A percentile compares a stretch with the other conserved stretches of the same genome.
Evolutionary conservation across 2,888 invertebrate genomes (phyloP).

Genomic region (Archaeoteleia sp.): DNA sequence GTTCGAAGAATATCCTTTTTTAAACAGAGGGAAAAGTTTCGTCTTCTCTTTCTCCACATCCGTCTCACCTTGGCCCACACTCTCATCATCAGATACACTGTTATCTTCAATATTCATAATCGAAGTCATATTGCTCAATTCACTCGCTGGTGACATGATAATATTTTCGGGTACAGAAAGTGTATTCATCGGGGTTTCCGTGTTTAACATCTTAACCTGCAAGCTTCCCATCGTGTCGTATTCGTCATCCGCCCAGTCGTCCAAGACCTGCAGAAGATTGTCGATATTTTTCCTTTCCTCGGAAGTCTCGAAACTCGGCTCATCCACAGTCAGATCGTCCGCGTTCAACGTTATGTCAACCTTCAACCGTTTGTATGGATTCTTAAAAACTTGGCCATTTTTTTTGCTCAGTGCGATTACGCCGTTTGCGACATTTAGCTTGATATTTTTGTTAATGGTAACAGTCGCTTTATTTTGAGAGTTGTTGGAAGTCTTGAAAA

Average conservation of each 20-base stretch:
- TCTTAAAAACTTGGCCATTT: conserved; percentile 24
- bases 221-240: conserved; percentile 62
- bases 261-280: conserved; percentile 69
- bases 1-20: conserved; percentile 60
- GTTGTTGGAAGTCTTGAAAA: conserved; percentile 73
- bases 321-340: conserved; percentile 70
- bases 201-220: background rate
- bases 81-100: conserved; percentile 46
- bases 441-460: conserved; percentile 72
- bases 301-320: conserved; percentile 63
- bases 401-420: conserved; percentile 60
- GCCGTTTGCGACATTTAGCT: conserved; percentile 69
- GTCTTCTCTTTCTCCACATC: conserved; percentile 27
- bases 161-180: too few species aligned
- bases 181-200: too few species aligned
- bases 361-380: conserved; percentile 55
- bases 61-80: too few species aligned
- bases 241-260: conserved; percentile 72
- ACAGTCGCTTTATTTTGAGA: conserved; percentile 63
- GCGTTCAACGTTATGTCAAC: conserved; percentile 63
- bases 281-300: conserved; percentile 64
- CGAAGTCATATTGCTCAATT: conserved; percentile 76
- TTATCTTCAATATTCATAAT: conserved; percentile 76
- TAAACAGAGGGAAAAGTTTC: conserved; percentile 68
- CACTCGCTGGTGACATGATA: conserved; percentile 76